Base-by-base conservation (phyloP, 2,888 invertebrate genomes). In the Venustoraphidia nigricollis region DNA sequence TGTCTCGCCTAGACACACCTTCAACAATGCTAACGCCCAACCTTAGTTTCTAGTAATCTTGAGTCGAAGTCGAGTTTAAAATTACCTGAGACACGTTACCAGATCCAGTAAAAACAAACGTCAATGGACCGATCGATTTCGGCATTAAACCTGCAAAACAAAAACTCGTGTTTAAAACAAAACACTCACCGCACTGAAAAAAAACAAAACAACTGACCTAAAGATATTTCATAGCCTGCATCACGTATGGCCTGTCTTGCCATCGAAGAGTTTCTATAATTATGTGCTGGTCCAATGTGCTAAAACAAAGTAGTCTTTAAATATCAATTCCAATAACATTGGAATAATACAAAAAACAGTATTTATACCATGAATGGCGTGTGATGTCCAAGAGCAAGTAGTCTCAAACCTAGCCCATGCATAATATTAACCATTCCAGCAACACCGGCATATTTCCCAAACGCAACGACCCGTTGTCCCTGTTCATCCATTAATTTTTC, bases 401-500 rank as follows among this genome's bases (percentile, higher is more conserved):
- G 73, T 44, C 98, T 73, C 36, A 99, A 72, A 0, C 98, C 98
- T 41, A 99, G 71, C 1, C 98, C 98, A 61, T 99, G 98, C 11
- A 99, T 72, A 57, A 99, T 97, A 65, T 99, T 96, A 47, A 98
- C 88, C 85, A 95, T 96, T 10, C 98, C 98, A 27, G 97, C 95
- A 2, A 97, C 92, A 0, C 98, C 86, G 0, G 98, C 98, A 71
- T 96, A 98, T 66, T 95, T 96, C 0, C 98, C 98, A 66, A 99
- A 99, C 3, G 97, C 97, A 5, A 99, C 98, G 40, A 94, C 84
- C 10, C 98, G 74, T 57, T 89, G 83, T 0, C 96, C 95, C 34
- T 79, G 73, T 43, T 79, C 80, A 60, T 97, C 93, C 62, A 91
- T 87, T 61, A 99, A 77, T 64, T 93, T 91, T 64, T 99, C 98